phyloP scores from a whole-genome alignment of 2,113 vertebrate species.

The Smithornis capensis region DNA sequence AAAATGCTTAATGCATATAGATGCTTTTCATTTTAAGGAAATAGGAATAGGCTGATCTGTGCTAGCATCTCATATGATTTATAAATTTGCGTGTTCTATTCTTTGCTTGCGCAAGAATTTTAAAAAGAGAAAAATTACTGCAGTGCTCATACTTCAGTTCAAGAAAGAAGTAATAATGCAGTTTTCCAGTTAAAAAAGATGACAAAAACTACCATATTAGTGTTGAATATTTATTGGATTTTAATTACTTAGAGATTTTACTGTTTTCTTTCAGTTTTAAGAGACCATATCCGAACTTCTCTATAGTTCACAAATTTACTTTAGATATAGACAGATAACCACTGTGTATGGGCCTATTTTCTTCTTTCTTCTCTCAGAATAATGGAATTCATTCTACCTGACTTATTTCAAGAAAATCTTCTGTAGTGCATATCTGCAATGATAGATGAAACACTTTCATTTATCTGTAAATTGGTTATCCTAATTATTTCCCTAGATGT shows the following conservation, averaged over 20 bases:
- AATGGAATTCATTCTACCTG: neutral
- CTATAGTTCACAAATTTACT: neutral
- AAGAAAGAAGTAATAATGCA: neutral
- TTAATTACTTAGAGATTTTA: neutral
- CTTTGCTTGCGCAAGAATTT: neutral
- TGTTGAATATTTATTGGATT: neutral
- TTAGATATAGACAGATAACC: neutral
- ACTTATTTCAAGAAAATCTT: neutral
- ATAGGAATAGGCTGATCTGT: neutral
- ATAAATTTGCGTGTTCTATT: neutral
- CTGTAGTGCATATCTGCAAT: neutral
- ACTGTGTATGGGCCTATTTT: neutral
- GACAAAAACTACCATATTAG: neutral
- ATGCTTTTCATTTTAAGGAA: neutral
- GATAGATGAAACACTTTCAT: neutral
- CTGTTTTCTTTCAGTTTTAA: neutral
- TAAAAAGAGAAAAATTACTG: neutral
- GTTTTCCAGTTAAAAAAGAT: neutral
- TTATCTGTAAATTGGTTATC: neutral
- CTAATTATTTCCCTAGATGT: neutral
- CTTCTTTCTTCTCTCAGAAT: neutral
- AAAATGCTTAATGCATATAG: neutral
- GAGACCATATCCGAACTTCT: neutral
- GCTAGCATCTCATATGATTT: neutral
- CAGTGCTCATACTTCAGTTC: neutral